Conservation (phyloP, 1,140 invertebrate species). For the Phthorimaea operculella region DNA sequence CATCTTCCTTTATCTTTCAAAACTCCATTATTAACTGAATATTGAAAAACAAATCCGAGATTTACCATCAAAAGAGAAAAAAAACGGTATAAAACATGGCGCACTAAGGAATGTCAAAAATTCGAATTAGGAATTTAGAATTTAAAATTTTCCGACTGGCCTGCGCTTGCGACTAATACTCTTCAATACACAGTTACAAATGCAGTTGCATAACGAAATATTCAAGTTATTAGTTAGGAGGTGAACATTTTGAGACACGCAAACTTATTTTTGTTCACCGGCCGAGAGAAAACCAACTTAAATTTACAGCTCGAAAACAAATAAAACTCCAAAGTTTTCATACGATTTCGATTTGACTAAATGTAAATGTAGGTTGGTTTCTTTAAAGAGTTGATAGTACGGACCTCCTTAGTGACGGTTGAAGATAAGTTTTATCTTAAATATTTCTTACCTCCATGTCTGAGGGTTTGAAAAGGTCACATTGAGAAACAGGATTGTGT, state of each 20-base stretch:
- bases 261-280: too few relatives aligned
- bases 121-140: conserved; percentile 39
- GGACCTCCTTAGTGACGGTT: conserved; percentile 43
- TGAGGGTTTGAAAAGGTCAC: conserved; percentile 24
- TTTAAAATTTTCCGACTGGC: conserved; percentile 38
- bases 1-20: too few relatives aligned
- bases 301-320: not conserved
- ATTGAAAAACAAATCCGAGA: too few relatives aligned
- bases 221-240: too few relatives aligned
- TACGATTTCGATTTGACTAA: not conserved
- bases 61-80: not conserved
- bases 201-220: not conserved
- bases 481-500: not conserved
- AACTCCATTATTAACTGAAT: too few relatives aligned
- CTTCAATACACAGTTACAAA: conserved; percentile 16
- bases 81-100: conserved; percentile 22
- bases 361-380: conserved; percentile 1
- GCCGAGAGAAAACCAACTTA: not conserved
- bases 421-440: conserved; percentile 51
- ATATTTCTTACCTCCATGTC: conserved; percentile 32
- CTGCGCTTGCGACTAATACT: conserved; percentile 26
- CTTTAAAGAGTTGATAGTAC: conserved; percentile 12
- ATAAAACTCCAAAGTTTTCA: not conserved
- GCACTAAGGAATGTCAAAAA: conserved; percentile 35
- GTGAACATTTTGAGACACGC: too few relatives aligned